phyloP scores from a whole-genome alignment of 2,113 vertebrate genomes.

The Patagioenas fasciata region DNA sequence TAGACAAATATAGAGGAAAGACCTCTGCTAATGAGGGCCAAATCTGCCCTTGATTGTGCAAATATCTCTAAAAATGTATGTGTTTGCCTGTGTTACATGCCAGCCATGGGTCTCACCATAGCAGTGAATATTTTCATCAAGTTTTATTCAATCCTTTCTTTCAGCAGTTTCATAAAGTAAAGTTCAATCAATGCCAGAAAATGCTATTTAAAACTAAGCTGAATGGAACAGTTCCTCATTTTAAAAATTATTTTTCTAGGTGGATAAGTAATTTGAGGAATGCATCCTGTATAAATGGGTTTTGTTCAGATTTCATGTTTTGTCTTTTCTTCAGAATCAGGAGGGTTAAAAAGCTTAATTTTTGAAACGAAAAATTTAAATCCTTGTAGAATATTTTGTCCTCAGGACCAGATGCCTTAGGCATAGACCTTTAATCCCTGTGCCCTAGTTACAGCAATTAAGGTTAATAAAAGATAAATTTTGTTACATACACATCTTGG shows the following conservation, averaged over 20 bases:
- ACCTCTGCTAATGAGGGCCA: neutral
- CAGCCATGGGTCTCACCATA: neutral
- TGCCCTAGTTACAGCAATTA: slow-evolving; percentile 57
- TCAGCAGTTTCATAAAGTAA: neutral
- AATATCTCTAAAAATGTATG: neutral
- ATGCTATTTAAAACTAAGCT: neutral
- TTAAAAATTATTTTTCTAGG: neutral
- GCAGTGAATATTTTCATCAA: neutral
- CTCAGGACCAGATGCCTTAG: neutral
- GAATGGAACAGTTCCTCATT: neutral
- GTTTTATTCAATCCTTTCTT: neutral
- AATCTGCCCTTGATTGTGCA: neutral
- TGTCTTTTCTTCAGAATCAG: neutral
- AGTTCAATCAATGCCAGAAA: neutral
- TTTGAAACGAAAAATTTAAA: neutral
- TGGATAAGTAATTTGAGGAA: neutral
- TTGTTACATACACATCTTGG: slow-evolving; percentile 2
- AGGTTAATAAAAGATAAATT: slow-evolving; percentile 58
- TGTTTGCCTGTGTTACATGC: neutral
- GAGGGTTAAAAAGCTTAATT: neutral
- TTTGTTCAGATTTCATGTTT: neutral
- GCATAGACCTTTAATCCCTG: slow-evolving; percentile 28
- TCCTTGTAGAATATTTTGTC: neutral
- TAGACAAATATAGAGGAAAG: neutral
- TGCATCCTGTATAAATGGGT: neutral